Evolutionary conservation across 2,797 vertebrate genomes (phyloP), one percentile per base, ranked within the genome.

Genomic region (Leptoclinus maculatus): DNA sequence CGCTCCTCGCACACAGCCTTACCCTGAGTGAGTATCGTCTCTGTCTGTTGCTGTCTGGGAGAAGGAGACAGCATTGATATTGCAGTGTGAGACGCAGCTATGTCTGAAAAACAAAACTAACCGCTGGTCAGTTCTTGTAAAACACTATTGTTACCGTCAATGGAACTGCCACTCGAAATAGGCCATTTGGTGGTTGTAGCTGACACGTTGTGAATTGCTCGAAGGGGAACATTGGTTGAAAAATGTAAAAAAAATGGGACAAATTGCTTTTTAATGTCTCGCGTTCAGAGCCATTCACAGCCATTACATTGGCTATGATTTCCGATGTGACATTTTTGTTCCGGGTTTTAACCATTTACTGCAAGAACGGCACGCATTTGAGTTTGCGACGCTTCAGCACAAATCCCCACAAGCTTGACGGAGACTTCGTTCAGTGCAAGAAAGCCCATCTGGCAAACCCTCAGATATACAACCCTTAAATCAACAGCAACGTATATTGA

Each of bases 1-100:
- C 41, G 97, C 96, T 43, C 97, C 97, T 9, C 95, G 95, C 71
- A 96, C 96, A 43, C 96, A 97, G 65, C 91, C 96, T 2, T 97
- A 96, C 84, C 94, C 96, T 54, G 91, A 94, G 97, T 98, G 95
- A 82, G 97, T 96, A 90, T 81, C 71, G 9, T 10, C 58, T 54
- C 72, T 71, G 9, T 65, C 29, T 64, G 32, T 29, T 39, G 43
- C 58, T 54, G 12, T 67, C 63, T 38, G 17, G 34, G 36, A 57
- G 39, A 62, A 43, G 27, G 14, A 66, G 38, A 56, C 49, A 41
- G 7, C 41, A 70, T 16, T 63, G 27, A 49, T 39, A 10, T 38
- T 54, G 38, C 21, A 51, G 56, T 66, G 21, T 60, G 71, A 70
- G 57, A 47, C 6, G 13, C 57, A 19, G 65, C 74, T 62, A 8